Conservation (phyloP, 37 sponge, comb jelly and placozoan species). For the Oopsacas minuta region DNA sequence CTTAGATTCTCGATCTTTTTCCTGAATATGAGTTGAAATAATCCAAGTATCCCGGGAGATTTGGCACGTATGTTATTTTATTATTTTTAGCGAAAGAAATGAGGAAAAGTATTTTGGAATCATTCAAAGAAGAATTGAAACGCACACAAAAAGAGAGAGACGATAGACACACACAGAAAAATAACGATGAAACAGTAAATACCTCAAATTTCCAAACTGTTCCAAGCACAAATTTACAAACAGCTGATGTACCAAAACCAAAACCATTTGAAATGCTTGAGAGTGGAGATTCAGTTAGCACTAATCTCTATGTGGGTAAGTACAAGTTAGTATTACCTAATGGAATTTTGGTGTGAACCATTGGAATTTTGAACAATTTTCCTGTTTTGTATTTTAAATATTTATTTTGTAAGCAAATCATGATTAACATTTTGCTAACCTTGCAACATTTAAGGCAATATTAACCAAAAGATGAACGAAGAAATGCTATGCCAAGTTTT, state of each 20-base stretch:
- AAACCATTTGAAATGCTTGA: constrained; percentile 25
- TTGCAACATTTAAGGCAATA: constrained; percentile 39
- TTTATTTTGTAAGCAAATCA: neutral
- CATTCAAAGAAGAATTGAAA: constrained; percentile 91
- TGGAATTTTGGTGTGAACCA: neutral
- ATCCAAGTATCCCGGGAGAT: too few species aligned
- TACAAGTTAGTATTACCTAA: neutral
- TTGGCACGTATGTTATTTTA: neutral
- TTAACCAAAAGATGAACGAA: constrained; percentile 90
- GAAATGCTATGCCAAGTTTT: constrained; percentile 89
- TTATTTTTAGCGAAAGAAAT: constrained; percentile 57
- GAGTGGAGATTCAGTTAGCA: constrained; percentile 79
- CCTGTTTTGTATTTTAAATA: neutral
- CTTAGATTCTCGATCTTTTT: too few species aligned
- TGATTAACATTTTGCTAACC: neutral
- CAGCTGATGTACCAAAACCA: neutral
- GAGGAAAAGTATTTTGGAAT: constrained; percentile 84
- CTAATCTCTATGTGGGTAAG: constrained; percentile 88
- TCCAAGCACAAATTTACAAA: constrained; percentile 19
- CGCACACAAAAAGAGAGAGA: neutral
- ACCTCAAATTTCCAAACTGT: constrained; percentile 24
- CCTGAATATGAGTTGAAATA: too few species aligned
- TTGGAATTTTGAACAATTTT: neutral
- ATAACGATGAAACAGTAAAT: neutral
- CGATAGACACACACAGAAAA: neutral